Conservation (phyloP, 2,888 invertebrate genomes). For the Drosophila incognita region DNA sequence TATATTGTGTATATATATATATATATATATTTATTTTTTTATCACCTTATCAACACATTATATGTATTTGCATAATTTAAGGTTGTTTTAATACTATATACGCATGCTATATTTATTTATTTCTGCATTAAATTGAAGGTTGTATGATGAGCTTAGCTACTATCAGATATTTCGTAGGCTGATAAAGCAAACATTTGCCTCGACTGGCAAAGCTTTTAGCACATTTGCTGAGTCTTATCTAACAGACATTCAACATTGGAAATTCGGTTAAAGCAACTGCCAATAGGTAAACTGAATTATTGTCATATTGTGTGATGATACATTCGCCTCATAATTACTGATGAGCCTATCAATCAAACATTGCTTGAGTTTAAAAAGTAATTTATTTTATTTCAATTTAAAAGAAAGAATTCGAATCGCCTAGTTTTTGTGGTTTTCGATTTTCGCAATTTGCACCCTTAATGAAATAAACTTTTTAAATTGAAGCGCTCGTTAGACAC, state of each 20-base stretch:
- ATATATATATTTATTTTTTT: constrained; percentile 27
- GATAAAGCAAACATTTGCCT: constrained; percentile 26
- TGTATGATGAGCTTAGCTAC: constrained; percentile 41
- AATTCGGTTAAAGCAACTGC: constrained; percentile 20
- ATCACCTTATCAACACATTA: constrained; percentile 64
- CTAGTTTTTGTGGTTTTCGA: not conserved
- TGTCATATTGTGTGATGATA: not conserved
- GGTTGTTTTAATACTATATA: constrained; percentile 17
- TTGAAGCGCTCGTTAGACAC: not conserved
- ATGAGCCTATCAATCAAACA: not conserved
- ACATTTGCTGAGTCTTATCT: constrained; percentile 27
- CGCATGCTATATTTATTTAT: not conserved
- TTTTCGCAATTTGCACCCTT: not conserved
- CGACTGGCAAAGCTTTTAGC: constrained; percentile 28
- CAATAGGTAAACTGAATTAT: constrained; percentile 22
- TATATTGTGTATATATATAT: constrained; percentile 6
- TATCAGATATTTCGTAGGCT: constrained; percentile 15
- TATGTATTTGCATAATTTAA: constrained; percentile 55
- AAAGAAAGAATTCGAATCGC: not conserved
- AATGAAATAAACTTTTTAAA: not conserved
- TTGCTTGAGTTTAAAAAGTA: not conserved
- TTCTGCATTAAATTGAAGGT: constrained; percentile 11
- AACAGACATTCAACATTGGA: constrained; percentile 22
- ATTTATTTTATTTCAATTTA: not conserved
- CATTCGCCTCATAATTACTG: not conserved